Percentiles rank a stretch among this genome's conserved stretches.
Conservation (phyloP, 2,797 vertebrate species). For the Intellagama lesueurii region DNA sequence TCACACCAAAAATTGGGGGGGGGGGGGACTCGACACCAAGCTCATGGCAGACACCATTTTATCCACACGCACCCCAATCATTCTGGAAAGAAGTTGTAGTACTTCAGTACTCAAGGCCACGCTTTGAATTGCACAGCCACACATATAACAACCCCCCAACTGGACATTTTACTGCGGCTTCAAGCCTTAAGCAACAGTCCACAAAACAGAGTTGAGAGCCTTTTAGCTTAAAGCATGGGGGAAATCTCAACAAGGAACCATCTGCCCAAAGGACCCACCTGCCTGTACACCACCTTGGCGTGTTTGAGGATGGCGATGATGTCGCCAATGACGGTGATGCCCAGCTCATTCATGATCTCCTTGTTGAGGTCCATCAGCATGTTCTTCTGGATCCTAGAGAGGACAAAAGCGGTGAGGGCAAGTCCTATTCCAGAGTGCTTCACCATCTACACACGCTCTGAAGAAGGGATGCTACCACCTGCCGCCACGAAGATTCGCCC, state of each 20-base stretch:
- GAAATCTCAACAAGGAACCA: background rate
- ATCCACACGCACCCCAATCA: too few relatives aligned
- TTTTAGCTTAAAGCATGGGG: background rate
- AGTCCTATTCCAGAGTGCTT: background rate
- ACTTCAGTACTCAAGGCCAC: too few relatives aligned
- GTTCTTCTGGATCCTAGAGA: constrained; percentile 90
- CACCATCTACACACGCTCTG: too few relatives aligned
- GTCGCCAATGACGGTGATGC: constrained; percentile 93
- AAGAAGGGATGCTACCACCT: background rate
- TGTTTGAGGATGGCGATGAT: constrained; percentile 96
- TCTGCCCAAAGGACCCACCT: constrained; percentile 77
- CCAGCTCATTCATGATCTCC: constrained; percentile 95
- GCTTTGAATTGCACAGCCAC: too few relatives aligned
- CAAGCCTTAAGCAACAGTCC: background rate
- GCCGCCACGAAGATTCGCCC: background rate
- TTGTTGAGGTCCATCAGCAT: constrained; percentile 96
- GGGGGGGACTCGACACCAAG: too few relatives aligned
- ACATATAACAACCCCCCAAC: background rate
- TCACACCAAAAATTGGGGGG: too few relatives aligned
- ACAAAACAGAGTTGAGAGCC: background rate
- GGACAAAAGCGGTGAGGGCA: fast-evolving
- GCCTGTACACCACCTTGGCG: constrained; percentile 91
- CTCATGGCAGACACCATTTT: too few relatives aligned
- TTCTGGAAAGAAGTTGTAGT: too few relatives aligned
- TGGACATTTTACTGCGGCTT: background rate